Evolutionary conservation across 2,797 vertebrate genomes (phyloP), one percentile per base, ranked within the genome.

Genomic region (Channa striata): DNA sequence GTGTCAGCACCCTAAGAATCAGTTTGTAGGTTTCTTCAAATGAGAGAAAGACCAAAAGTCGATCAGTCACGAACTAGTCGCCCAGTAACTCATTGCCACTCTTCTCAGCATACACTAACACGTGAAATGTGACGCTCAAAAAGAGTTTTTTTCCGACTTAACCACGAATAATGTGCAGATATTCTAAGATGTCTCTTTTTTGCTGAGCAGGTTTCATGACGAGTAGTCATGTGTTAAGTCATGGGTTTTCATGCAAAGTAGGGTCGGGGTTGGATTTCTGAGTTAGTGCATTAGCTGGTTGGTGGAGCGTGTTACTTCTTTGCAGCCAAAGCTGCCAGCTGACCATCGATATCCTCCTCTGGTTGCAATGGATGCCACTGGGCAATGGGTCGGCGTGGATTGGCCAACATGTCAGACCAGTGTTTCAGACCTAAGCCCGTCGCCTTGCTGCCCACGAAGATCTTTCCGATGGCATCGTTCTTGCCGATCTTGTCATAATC

Each of bases 401-500:
- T 99, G 61, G 97, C 87, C 93, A 99, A 87, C 98, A 99, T 99
- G 93, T 99, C 98, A 0, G 97, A 97, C 97, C 97, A 99, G 88
- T 99, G 98, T 91, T 98, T 95, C 60, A 97, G 94, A 89, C 97
- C 96, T 0, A 97, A 96, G 86, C 97, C 96, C 0, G 93, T 88
- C 30, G 97, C 94, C 23, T 97, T 99, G 88, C 93, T 96, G 80
- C 98, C 98, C 0, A 98, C 96, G 43, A 99, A 99, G 92, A 99
- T 94, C 93, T 99, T 99, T 19, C 98, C 98, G 0, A 99, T 99
- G 90, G 98, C 98, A 61, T 99, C 98, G 0, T 99, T 99, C 94
- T 99, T 99, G 63, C 98, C 97, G 42, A 99, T 95, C 90, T 99
- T 99, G 94, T 99, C 98, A 0, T 99, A 99, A 92, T 99, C 98